Evolutionary conservation across 2,888 invertebrate species (phyloP), one percentile per base, ranked within the genome.

Genomic region (Synanthedon vespiformis): DNA sequence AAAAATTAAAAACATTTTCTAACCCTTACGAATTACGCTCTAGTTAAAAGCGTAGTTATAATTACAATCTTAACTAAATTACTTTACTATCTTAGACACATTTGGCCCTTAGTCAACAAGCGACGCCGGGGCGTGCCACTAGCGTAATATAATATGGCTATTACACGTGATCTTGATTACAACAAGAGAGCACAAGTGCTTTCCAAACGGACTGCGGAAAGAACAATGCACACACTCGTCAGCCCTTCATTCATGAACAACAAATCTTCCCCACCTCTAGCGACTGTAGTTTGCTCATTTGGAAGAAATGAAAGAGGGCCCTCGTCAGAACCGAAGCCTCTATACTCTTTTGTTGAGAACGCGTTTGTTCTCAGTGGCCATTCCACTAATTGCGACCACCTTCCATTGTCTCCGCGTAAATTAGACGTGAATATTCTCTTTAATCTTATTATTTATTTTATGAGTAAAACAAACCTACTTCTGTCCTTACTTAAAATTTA

Each of bases 301-400:
- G 85, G 85, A 85, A 85, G 85, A 82, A 82, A 83, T 80, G 85
- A 82, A 82, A 83, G 78, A 76, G 71, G 68, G 74, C 73, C 62
- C 67, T 67, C 68, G 63, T 68, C 76, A 70, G 72, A 72, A 72
- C 71, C 68, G 72, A 71, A 72, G 72, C 69, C 68, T 70, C 70
- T 67, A 12, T 34, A 68, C 68, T 77, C 83, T 81, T 85, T 86
- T 85, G 84, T 85, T 75, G 69, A 66, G 71, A 72, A 68, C 74
- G 75, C 84, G 80, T 83, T 84, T 84, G 83, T 84, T 85, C 81
- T 70, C 76, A 78, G 73, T 77, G 81, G 78, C 85, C 83, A 86
- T 86, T 79, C 74, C 76, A 83, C 86, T 86, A 87, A 87, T 87
- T 87, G 86, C 84, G 78, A 76, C 79, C 79, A 80, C 78, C 77